Base-by-base conservation (phyloP, 2,888 invertebrate genomes). In the Beris chalybata region DNA sequence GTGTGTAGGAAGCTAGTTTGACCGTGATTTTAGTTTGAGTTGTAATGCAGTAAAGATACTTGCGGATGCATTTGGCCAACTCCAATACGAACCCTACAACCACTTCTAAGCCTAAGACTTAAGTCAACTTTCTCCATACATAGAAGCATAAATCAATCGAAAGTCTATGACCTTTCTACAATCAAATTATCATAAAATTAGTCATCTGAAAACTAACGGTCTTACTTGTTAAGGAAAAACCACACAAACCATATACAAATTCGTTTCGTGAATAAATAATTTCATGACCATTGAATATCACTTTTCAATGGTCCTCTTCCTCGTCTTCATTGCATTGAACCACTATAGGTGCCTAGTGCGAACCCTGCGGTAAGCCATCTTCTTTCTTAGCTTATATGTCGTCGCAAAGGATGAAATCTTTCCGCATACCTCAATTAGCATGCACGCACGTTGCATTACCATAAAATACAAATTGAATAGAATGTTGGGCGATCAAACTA, bases 401-500 rank as follows among this genome's bases (percentile, higher is more conserved):
- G 38, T 38, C 61, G 61, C 38, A 61, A 61, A 64, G 66, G 66
- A 66, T 58, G 66, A 54, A 58, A 64, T 67, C 67, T 68, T 68
- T 68, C 68, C 68, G 68, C 68, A 68, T 68, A 55, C 68, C 64
- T 68, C 68, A 68, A 68, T 68, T 68, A 68, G 68, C 66, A 68
- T 68, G 66, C 68, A 64, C 68, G 66, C 68, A 68, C 68, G 68
- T 63, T 64, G 57, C 58, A 68, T 66, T 66, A 63, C 68, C 68
- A 68, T 68, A 68, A 65, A 68, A 68, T 66, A 68, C 68, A 68
- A 68, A 68, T 68, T 68, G 68, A 68, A 68, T 68, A 63, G 68
- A 68, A 66, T 65, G 61, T 68, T 68, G 45, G 63, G 7, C 59
- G 66, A 68, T 68, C 68, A 66, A 66, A 66, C 68, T 68, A 66